Evolutionary conservation across 2,113 vertebrate genomes (phyloP).

Genomic region (Cynopterus brachyotis): DNA sequence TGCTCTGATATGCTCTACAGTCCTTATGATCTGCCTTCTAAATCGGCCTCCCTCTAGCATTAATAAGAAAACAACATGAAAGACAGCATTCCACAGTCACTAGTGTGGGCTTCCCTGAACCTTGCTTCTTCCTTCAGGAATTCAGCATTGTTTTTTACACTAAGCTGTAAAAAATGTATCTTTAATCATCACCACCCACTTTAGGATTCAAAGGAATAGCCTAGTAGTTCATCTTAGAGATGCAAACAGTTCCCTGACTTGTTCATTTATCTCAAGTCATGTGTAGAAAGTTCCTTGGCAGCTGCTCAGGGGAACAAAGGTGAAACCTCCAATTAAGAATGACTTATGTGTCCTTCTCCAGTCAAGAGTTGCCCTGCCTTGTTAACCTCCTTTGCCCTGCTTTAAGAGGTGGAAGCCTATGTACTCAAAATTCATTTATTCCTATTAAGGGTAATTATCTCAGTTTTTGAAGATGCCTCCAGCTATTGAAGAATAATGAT

Average conservation of each 20-base stretch:
- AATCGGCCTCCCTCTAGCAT: neutral
- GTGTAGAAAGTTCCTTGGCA: conserved; percentile 62
- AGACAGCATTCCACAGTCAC: neutral
- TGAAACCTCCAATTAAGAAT: conserved; percentile 68
- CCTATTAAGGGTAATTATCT: conserved; percentile 63
- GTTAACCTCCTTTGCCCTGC: conserved; percentile 22
- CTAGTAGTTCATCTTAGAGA: conserved; percentile 43
- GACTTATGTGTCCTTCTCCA: conserved; percentile 40
- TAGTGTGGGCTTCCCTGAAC: neutral
- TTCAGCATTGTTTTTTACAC: conserved; percentile 12
- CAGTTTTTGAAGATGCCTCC: conserved; percentile 41
- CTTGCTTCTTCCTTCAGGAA: neutral
- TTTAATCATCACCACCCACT: conserved; percentile 56
- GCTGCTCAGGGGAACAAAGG: conserved; percentile 56
- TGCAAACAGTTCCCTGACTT: conserved; percentile 37
- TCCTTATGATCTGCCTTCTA: neutral
- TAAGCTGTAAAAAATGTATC: conserved; percentile 13
- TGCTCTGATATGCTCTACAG: neutral
- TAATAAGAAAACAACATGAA: neutral
- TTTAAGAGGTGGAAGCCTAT: conserved; percentile 22
- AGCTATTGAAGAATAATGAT: conserved; percentile 42
- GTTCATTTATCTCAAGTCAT: conserved; percentile 55
- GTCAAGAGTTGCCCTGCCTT: conserved; percentile 33
- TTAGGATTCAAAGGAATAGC: conserved; percentile 46
- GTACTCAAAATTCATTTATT: conserved; percentile 62